phyloP scores from a whole-genome alignment of 2,113 vertebrate species.

The Chamaetylas fuelleborni region DNA sequence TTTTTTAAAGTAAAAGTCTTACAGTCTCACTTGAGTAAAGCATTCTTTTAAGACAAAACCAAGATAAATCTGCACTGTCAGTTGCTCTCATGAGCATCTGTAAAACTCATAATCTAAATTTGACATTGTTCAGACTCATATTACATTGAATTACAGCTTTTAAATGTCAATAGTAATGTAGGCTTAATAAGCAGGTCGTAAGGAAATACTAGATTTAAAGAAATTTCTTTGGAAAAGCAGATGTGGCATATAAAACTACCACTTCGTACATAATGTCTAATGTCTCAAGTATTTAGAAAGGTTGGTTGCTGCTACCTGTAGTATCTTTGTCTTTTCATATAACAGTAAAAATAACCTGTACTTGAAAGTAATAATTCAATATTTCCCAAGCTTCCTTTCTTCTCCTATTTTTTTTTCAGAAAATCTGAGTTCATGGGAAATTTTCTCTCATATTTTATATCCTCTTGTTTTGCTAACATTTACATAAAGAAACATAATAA shows the following conservation, averaged over 20 bases:
- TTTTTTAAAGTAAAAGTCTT: background rate
- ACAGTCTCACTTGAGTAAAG: background rate
- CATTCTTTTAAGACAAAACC: background rate
- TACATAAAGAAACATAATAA: background rate
- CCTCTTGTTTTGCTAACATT: background rate
- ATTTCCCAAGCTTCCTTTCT: background rate
- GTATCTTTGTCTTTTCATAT: background rate
- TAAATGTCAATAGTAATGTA: background rate
- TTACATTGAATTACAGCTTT: background rate
- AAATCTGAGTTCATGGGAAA: background rate
- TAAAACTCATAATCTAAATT: background rate
- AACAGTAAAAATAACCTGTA: background rate
- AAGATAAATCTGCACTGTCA: accelerated
- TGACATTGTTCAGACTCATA: background rate
- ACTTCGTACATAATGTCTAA: background rate
- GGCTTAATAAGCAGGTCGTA: background rate
- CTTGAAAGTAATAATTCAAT: background rate
- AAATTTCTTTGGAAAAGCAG: background rate
- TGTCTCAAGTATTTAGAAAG: background rate
- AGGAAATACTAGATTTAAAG: background rate
- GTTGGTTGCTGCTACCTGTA: background rate
- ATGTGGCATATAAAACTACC: background rate
- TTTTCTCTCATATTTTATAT: background rate
- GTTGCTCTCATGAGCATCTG: background rate
- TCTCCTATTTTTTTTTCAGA: background rate